Conservation (phyloP, 2,113 vertebrate genomes). For the Penelope pileata region DNA sequence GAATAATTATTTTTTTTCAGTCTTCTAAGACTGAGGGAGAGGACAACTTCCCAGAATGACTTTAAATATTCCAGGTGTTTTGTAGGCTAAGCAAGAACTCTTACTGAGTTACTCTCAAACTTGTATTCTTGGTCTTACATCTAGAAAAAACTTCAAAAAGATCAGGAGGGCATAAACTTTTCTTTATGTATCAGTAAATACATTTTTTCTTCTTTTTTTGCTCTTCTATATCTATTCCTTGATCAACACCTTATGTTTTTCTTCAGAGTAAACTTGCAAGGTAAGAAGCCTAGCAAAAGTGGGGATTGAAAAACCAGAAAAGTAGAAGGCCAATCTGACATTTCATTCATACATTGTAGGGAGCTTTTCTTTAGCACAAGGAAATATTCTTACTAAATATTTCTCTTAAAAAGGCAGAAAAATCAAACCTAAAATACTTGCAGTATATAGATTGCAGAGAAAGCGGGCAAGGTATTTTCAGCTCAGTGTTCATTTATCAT, state of each 20-base stretch:
- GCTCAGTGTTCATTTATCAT: neutral
- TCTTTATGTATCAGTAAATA: neutral
- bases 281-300: neutral
- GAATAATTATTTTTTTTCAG: neutral
- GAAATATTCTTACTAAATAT: neutral
- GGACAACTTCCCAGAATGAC: neutral
- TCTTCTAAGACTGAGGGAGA: neutral
- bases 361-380: neutral
- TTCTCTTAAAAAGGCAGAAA: neutral
- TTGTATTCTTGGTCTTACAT: neutral
- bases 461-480: neutral
- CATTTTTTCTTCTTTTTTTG: neutral
- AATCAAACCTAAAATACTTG: neutral
- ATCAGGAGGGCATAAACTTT: neutral
- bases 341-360: neutral
- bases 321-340: neutral
- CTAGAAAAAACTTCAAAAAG: neutral
- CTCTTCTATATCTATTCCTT: neutral
- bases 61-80: neutral
- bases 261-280: neutral
- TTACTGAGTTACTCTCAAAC: neutral
- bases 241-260: neutral
- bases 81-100: neutral
- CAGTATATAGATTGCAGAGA: neutral
- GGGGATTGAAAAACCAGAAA: neutral